Percentiles rank a stretch among this genome's conserved stretches.
Evolutionary conservation across 2,888 invertebrate species (phyloP).

Genomic region (Scaptomyza polygonia): DNA sequence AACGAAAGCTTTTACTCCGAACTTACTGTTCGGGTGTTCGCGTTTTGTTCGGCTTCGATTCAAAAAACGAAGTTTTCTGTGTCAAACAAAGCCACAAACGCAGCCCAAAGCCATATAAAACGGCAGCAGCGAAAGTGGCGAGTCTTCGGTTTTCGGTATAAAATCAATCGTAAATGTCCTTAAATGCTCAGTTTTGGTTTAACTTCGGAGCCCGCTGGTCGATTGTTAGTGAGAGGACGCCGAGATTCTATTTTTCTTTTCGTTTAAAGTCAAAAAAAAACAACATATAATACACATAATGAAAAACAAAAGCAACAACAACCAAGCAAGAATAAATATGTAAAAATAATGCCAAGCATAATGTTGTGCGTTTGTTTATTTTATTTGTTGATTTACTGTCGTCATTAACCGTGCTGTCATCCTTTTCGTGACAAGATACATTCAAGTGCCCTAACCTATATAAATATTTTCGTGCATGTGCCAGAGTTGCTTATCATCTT

Average conservation of each 20-base stretch:
- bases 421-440: constrained; percentile 44
- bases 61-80: constrained; percentile 67
- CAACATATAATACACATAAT: constrained; percentile 1
- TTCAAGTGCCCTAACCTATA: constrained; percentile 50
- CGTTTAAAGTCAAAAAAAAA: constrained; percentile 36
- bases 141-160: constrained; percentile 71
- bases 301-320: constrained; percentile 28
- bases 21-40: constrained; percentile 47
- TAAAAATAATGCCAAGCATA: constrained; percentile 19
- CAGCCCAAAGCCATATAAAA: constrained; percentile 20
- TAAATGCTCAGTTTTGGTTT: constrained; percentile 79
- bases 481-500: constrained; percentile 26
- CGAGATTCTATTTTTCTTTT: constrained; percentile 47
- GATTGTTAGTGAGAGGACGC: constrained; percentile 33
- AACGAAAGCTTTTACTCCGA: constrained; percentile 52
- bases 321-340: constrained; percentile 27
- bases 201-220: constrained; percentile 64
- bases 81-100: constrained; percentile 43
- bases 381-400: constrained; percentile 23
- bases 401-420: constrained; percentile 19
- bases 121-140: constrained; percentile 27
- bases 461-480: constrained; percentile 39
- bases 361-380: constrained; percentile 27
- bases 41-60: constrained; percentile 13
- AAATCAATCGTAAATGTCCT: constrained; percentile 81